Evolutionary conservation across 1,140 invertebrate species (phyloP).

Genomic region (Drosophila mayri): DNA sequence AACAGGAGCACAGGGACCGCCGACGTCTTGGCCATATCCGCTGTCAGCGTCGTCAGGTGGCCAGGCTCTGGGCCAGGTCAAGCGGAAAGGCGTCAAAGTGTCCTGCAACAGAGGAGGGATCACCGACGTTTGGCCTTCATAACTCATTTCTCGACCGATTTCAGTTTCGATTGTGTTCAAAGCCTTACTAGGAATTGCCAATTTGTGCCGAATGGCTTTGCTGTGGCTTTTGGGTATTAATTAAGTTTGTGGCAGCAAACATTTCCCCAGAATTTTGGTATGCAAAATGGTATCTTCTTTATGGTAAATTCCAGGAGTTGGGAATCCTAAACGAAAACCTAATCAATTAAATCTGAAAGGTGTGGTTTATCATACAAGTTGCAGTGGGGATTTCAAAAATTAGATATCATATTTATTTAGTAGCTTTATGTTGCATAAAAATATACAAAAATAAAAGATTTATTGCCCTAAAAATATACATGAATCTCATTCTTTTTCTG

Average conservation of each 20-base stretch:
- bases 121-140: slow-evolving; percentile 34
- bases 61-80: slow-evolving; percentile 26
- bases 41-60: slow-evolving; percentile 48
- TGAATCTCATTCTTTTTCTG: no score
- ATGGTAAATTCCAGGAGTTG: background rate
- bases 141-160: slow-evolving; percentile 36
- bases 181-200: slow-evolving; percentile 10
- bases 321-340: no score
- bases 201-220: background rate
- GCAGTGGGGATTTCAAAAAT: background rate
- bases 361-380: background rate
- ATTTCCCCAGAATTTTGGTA: slow-evolving; percentile 2
- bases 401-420: background rate
- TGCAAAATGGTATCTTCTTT: background rate
- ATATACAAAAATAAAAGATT: background rate
- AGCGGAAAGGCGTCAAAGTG: slow-evolving; percentile 57
- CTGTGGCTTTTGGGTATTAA: slow-evolving; percentile 1
- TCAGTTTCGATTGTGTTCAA: background rate
- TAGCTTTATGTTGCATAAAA: background rate
- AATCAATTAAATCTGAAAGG: background rate
- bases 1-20: slow-evolving; percentile 14
- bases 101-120: slow-evolving; percentile 6
- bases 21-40: slow-evolving; percentile 63
- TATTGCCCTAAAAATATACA: background rate
- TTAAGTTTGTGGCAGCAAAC: background rate